Evolutionary conservation across 2,113 vertebrate species (phyloP).

Genomic region (Myotis brandtii): DNA sequence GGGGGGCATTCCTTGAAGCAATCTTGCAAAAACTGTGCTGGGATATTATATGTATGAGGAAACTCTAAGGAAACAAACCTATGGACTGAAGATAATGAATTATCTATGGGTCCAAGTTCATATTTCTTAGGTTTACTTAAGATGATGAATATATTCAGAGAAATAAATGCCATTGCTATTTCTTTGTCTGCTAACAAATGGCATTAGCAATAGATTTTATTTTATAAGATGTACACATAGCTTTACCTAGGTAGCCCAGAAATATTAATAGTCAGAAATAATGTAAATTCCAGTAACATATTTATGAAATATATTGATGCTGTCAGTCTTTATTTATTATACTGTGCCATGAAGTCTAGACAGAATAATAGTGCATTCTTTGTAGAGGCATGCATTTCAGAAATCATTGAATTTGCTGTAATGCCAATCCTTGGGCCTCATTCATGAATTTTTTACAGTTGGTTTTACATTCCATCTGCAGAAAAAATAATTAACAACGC

Average conservation of each 20-base stretch:
- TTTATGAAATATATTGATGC: slow-evolving; percentile 72
- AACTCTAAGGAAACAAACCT: slow-evolving; percentile 24
- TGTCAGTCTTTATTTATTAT: slow-evolving; percentile 76
- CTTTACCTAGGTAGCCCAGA: slow-evolving; percentile 63
- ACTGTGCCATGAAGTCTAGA: slow-evolving; percentile 71
- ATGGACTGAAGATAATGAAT: slow-evolving; percentile 55
- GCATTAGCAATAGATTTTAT: slow-evolving; percentile 68
- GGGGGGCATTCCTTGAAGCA: not conserved
- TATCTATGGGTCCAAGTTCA: slow-evolving; percentile 65
- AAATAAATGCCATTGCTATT: slow-evolving; percentile 63
- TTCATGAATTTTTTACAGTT: slow-evolving; percentile 74
- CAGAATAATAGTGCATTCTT: slow-evolving; percentile 72
- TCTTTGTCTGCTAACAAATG: slow-evolving; percentile 65
- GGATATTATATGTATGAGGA: slow-evolving; percentile 35
- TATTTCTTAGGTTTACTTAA: slow-evolving; percentile 68
- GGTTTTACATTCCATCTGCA: slow-evolving; percentile 57
- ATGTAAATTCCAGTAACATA: slow-evolving; percentile 61
- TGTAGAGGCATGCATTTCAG: slow-evolving; percentile 61
- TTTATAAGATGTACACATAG: slow-evolving; percentile 36
- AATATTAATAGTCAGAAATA: slow-evolving; percentile 49
- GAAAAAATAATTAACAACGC: slow-evolving; percentile 1
- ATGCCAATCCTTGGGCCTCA: slow-evolving; percentile 44
- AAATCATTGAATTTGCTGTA: slow-evolving; percentile 60
- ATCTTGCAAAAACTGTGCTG: slow-evolving; percentile 7
- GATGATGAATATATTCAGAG: slow-evolving; percentile 58